These are phyloP conservation scores for Rhinopomastus cyanomelas DNA, from an alignment of 2,113 vertebrate species.

Conservation along the genomic window DNA sequence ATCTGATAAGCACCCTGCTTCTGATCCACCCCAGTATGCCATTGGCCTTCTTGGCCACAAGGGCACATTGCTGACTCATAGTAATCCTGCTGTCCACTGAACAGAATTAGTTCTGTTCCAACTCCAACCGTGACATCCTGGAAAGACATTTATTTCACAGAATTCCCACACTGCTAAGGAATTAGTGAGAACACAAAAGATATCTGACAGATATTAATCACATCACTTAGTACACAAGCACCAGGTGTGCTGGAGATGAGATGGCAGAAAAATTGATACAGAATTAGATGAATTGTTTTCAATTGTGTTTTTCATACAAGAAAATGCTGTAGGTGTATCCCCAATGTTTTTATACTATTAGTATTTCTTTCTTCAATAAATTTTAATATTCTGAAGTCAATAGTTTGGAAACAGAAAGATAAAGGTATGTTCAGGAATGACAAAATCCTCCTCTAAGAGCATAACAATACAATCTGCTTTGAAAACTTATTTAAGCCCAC, in stretches of 20 bases:
- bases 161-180: neutral
- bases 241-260: slow-evolving; percentile 2
- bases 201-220: slow-evolving; percentile 47
- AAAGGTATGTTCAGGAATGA: neutral
- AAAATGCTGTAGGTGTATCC: neutral
- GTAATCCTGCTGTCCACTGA: too few species aligned
- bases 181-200: slow-evolving; percentile 24
- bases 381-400: neutral
- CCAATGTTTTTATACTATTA: neutral
- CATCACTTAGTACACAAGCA: slow-evolving; percentile 11
- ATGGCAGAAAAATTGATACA: neutral
- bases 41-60: too few species aligned
- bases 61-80: too few species aligned
- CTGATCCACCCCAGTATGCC: too few species aligned
- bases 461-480: neutral
- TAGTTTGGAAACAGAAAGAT: neutral
- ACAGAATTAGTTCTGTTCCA: too few species aligned
- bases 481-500: neutral
- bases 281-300: slow-evolving; percentile 26
- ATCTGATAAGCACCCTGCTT: too few species aligned
- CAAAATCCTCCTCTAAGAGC: neutral
- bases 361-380: neutral
- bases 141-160: neutral
- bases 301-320: neutral
- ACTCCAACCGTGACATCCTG: neutral